Evolutionary conservation across 2,113 vertebrate species (phyloP).

Genomic region (Heterochromis multidens): DNA sequence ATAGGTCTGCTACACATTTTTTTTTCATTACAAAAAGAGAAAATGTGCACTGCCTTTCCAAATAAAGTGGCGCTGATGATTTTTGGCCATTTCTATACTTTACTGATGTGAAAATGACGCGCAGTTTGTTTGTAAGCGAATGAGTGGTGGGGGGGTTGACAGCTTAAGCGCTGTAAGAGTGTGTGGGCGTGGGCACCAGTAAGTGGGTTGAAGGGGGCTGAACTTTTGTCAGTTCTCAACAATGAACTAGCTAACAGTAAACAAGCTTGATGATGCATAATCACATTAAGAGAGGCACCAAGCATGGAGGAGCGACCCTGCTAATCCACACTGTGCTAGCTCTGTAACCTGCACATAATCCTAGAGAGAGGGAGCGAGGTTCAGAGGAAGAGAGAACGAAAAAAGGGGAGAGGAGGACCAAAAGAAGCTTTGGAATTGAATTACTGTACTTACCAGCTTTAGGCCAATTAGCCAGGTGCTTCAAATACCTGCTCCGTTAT

Average conservation of each 20-base stretch:
- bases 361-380: slow-evolving; percentile 71
- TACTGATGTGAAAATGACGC: background rate
- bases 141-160: slow-evolving; percentile 16
- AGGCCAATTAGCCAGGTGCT: slow-evolving; percentile 79
- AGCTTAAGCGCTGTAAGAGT: slow-evolving; percentile 53
- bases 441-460: slow-evolving; percentile 75
- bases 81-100: background rate
- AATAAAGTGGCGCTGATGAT: background rate
- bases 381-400: slow-evolving; percentile 24
- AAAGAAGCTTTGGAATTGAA: slow-evolving; percentile 82
- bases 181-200: slow-evolving; percentile 64
- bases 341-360: slow-evolving; percentile 88
- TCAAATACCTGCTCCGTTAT: slow-evolving; percentile 2
- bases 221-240: slow-evolving; percentile 75
- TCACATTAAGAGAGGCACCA: slow-evolving; percentile 87
- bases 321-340: slow-evolving; percentile 79
- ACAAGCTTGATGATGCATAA: slow-evolving; percentile 93
- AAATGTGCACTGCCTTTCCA: background rate
- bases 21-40: background rate
- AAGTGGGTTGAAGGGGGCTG: slow-evolving; percentile 66
- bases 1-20: background rate
- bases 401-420: slow-evolving; percentile 36
- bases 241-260: slow-evolving; percentile 81
- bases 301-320: slow-evolving; percentile 82
- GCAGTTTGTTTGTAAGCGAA: slow-evolving; percentile 25